Conservation (phyloP, 2,797 vertebrate genomes). For the Anguilla pacifica region DNA sequence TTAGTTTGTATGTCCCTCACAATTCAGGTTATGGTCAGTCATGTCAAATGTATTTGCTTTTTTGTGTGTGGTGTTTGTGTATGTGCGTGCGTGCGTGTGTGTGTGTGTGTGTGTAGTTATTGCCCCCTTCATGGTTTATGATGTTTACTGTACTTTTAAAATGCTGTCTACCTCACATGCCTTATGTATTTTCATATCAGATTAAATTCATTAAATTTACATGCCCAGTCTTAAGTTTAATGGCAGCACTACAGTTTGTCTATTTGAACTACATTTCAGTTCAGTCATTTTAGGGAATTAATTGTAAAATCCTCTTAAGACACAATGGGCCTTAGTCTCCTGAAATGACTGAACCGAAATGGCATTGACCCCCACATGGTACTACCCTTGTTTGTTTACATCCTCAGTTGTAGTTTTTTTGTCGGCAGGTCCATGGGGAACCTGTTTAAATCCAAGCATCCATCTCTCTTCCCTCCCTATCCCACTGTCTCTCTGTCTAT, state of each 20-base stretch:
- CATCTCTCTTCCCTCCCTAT: conserved; percentile 2
- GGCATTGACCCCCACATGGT: conserved; percentile 3
- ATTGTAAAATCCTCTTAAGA: not conserved
- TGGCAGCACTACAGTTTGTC: not conserved
- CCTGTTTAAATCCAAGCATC: conserved; percentile 13
- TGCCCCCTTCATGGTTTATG: not conserved
- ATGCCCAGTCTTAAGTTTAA: not conserved
- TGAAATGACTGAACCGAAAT: conserved; percentile 2
- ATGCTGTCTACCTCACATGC: not conserved
- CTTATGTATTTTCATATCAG: not conserved
- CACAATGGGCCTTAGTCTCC: not conserved
- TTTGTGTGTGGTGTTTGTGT: too few relatives aligned
- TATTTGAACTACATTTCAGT: not conserved
- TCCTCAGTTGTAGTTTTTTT: not conserved
- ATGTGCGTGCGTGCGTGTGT: too few relatives aligned
- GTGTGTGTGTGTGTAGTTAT: not conserved
- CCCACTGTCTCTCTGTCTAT: not conserved
- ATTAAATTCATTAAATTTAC: not conserved
- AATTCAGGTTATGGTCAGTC: not conserved
- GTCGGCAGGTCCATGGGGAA: not conserved
- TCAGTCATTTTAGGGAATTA: not conserved
- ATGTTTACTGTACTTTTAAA: not conserved
- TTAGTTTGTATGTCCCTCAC: not conserved
- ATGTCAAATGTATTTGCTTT: not conserved
- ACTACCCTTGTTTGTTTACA: not conserved